These are phyloP conservation scores for Chamaea fasciata DNA, from an alignment of 2,113 vertebrate species.

Conservation along the genomic window DNA sequence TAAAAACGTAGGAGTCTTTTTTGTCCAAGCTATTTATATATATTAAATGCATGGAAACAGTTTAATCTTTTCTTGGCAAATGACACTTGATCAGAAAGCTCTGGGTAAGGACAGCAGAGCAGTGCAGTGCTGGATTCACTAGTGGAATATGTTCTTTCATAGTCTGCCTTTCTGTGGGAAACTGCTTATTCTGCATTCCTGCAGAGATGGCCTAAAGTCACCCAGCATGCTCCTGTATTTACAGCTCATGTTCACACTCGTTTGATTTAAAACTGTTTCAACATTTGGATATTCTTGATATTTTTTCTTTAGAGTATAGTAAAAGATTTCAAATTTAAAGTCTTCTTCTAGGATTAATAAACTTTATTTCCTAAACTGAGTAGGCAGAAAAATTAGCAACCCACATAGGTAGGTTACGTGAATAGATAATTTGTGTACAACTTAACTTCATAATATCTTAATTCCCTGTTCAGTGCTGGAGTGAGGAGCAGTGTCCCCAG, in stretches of 20 bases:
- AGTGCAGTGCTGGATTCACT: not conserved
- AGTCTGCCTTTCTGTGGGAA: not conserved
- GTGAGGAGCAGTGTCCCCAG: not conserved
- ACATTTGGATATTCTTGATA: not conserved
- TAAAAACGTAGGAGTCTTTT: not conserved
- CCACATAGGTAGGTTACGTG: not conserved
- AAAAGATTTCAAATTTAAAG: not conserved
- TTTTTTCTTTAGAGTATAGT: not conserved
- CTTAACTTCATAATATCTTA: not conserved
- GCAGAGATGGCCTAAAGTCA: not conserved
- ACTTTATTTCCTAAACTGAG: not conserved
- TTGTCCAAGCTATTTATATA: not conserved
- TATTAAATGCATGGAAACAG: not conserved
- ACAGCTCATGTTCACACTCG: not conserved
- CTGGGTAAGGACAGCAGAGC: not conserved
- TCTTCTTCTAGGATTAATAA: not conserved
- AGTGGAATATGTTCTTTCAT: not conserved
- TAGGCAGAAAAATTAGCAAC: not conserved
- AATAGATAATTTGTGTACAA: not conserved
- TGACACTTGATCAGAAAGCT: not conserved
- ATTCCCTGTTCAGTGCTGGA: not conserved
- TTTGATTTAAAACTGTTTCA: not conserved
- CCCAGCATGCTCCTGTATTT: not conserved
- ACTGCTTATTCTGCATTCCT: slow-evolving; percentile 17
- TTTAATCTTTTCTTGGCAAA: not conserved